phyloP scores from a whole-genome alignment of 35 echinoderm and acorn worm genomes.

The Lytechinus variegatus region DNA sequence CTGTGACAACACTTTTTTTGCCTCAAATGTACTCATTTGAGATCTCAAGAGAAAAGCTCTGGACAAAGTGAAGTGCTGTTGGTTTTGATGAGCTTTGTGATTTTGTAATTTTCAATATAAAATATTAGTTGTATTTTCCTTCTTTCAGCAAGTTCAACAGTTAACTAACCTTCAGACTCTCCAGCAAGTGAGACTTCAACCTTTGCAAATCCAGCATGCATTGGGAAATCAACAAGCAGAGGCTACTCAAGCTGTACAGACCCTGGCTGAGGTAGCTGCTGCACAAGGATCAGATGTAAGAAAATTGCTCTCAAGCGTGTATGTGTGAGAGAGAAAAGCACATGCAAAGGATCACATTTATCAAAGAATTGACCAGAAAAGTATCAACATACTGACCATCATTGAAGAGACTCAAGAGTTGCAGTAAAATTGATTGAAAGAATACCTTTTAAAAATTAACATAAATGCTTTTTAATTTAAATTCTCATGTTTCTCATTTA shows the following conservation, averaged over 20 bases:
- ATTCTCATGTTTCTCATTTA: too few species aligned
- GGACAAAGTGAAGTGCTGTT: background rate
- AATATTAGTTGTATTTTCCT: background rate
- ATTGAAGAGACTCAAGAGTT: too few species aligned
- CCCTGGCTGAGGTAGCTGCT: constrained; percentile 84
- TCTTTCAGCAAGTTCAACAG: constrained; percentile 80
- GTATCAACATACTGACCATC: too few species aligned
- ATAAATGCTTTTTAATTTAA: too few species aligned
- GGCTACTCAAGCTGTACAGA: constrained; percentile 86
- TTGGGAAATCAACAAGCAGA: constrained; percentile 55
- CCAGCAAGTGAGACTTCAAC: constrained; percentile 80
- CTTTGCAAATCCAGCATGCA: constrained; percentile 75
- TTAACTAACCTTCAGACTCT: constrained; percentile 67
- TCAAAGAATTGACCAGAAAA: too few species aligned
- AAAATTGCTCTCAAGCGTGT: background rate
- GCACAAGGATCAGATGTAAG: constrained; percentile 61
- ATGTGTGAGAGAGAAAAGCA: background rate
- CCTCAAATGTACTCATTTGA: too few species aligned
- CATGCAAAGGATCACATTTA: too few species aligned
- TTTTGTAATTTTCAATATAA: background rate
- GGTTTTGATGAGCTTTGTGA: background rate
- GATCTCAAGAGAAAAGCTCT: background rate
- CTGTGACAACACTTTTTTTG: too few species aligned
- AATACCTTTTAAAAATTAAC: too few species aligned
- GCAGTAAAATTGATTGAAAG: too few species aligned